These are phyloP conservation scores for Cotesia congregata DNA, from an alignment of 2,888 invertebrate species.

Conservation along the genomic window DNA sequence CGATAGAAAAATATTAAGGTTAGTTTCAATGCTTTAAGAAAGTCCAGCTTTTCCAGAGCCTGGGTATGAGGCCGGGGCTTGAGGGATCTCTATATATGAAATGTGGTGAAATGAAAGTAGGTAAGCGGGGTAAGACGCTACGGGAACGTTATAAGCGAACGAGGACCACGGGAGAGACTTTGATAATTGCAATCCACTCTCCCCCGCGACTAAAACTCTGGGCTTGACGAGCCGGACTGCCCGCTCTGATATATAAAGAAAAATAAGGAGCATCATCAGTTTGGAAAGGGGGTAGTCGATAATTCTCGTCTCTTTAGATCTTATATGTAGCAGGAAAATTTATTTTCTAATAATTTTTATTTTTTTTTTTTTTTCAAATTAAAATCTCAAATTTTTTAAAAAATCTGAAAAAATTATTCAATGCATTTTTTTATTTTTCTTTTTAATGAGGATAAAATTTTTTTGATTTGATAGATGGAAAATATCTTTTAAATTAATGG, in stretches of 20 bases:
- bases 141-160: slow-evolving; percentile 27
- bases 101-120: slow-evolving; percentile 28
- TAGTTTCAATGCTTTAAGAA: slow-evolving; percentile 45
- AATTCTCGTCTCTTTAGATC: not conserved
- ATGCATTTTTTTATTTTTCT: no score
- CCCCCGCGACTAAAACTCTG: slow-evolving; percentile 53
- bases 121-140: slow-evolving; percentile 14
- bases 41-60: slow-evolving; percentile 34
- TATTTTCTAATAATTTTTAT: no score
- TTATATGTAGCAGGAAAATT: not conserved
- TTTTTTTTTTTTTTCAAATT: no score
- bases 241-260: slow-evolving; percentile 30
- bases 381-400: no score
- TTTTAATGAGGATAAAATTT: no score
- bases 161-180: slow-evolving; percentile 55
- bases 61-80: not conserved
- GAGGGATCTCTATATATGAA: slow-evolving; percentile 31
- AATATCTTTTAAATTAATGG: no score
- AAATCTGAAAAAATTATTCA: no score
- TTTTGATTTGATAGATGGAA: no score
- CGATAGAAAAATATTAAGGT: slow-evolving; percentile 38
- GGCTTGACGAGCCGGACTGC: slow-evolving; percentile 54
- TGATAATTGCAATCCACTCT: slow-evolving; percentile 68
- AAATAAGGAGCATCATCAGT: not conserved
- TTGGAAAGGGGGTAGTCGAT: slow-evolving; percentile 39